Evolutionary conservation across 2,797 vertebrate genomes (phyloP), one percentile per base, ranked within the genome.

Genomic region (Huso huso): DNA sequence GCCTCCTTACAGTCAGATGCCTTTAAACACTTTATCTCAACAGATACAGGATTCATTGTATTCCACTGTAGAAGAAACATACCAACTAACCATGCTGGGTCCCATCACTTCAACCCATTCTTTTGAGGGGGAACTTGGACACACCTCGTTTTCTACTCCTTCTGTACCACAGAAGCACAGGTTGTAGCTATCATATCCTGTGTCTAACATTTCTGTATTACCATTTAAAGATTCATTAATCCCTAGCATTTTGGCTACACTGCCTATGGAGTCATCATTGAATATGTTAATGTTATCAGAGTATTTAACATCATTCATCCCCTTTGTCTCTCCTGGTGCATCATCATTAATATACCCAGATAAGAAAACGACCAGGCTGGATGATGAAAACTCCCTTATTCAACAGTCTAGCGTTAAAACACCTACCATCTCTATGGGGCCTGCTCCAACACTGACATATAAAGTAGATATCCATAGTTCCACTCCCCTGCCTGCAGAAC

Each of bases 71-170:
- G 13, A 52, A 51, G 55, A 58, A 12, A 48, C 63, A 51, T 10
- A 12, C 61, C 52, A 8, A 6, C 4, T 52, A 61, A 50, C 66
- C 50, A 4, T 48, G 0, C 11, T 11, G n/a, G 65, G 8, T 15
- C 0, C 6, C n/a, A 49, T 6, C 4, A 15, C 2, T 11, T 48
- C 51, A 66, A 51, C 62, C 10, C 12, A 61, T 12, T n/a, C 23
- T 6, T 0, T 64, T 60, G 69, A 15, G 73, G 58, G 67, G 52
- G 66, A 70, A 48, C 60, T 70, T 62, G 53, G 76, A 62, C 76
- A 75, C 71, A 70, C 81, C 76, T 48, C 61, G 76, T 77, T 13
- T 62, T 69, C 62, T 61, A n/a, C 63, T 65, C 59, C 65, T 6
- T 57, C n/a, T 6, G 6, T 53, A 55, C 13, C 58, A 67, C 49